Evolutionary conservation across 2,113 vertebrate species (phyloP), one percentile per base, ranked within the genome.

Genomic region (Shinisaurus crocodilurus): DNA sequence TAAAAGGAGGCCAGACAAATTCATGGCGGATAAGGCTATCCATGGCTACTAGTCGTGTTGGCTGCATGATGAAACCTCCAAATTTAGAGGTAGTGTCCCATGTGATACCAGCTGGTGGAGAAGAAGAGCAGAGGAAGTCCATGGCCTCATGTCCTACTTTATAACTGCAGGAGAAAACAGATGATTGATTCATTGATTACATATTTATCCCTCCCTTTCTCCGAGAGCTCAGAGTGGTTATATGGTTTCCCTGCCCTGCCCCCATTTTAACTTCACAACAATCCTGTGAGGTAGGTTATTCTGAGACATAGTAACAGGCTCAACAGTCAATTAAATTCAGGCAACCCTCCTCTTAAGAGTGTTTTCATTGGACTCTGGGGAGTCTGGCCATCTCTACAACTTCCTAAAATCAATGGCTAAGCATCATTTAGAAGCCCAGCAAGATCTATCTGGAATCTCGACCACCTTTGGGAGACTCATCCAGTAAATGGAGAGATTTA

Each of bases 141-240:
- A 5, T 54, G 54, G 54, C 7, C 54, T 54, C 54, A 54, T 5
- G 54, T 54, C 54, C 54, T 54, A 12, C 54, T 12, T 9, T 12
- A 54, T 9, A 6, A 54, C 54, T 54, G 54, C 7, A 54, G 54
- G 2, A 12, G 13, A 12, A 54, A 54, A 54, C 7, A 6, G 13
- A 54, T 54, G 54, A 25, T 3, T 57, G 15, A 67, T 84, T 84
- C 40, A 83, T 43, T 43, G 5, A 65, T 83, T 65, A 43, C 37
- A 16, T 32, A 32, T 43, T 65, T 43, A 34, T 92, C 86, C 90
- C 92, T 91, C 93, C 94, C 93, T 69, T 85, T 10, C 43, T 70
- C 16, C 65, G 57, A n/a, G 65, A 29, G 32, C 16, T 48, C 12
- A 29, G 23, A 4, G 54, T 37, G 18, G 7, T n/a, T 23, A 25